These are phyloP conservation scores for Valencia hispanica DNA, from an alignment of 2,797 vertebrate species.

Conservation along the genomic window DNA sequence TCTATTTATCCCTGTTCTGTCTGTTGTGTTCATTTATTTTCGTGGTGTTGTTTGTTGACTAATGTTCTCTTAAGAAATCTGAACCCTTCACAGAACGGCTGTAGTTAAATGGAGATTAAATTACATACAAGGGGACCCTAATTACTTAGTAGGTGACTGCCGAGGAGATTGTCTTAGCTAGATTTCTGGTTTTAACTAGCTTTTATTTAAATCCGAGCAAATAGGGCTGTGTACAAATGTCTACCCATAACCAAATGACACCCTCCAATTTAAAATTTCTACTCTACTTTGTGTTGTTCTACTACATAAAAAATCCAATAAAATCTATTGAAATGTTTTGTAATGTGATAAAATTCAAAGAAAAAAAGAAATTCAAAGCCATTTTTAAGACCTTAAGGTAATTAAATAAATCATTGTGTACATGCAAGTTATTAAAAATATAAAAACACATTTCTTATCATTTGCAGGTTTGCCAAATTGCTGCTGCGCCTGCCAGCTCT, in stretches of 20 bases:
- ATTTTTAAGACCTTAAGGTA: not conserved
- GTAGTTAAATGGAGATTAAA: not conserved
- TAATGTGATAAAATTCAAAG: not conserved
- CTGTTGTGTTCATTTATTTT: not conserved
- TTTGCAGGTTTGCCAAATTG: conserved; percentile 89
- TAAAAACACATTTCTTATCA: not conserved
- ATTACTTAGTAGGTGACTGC: no score
- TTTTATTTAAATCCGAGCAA: not conserved
- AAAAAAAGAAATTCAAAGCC: no score
- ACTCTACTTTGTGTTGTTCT: not conserved
- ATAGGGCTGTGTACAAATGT: not conserved
- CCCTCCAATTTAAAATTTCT: not conserved
- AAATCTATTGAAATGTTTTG: not conserved
- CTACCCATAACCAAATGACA: no score
- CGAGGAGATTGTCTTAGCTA: not conserved
- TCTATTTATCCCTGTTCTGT: not conserved
- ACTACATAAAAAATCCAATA: not conserved
- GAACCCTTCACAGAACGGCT: not conserved
- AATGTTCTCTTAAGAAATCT: not conserved
- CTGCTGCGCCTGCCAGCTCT: conserved; percentile 92
- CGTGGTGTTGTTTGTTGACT: not conserved
- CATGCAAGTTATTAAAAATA: not conserved
- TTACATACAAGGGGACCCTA: not conserved
- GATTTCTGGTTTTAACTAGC: not conserved
- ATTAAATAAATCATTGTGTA: not conserved